Evolutionary conservation across 2,888 invertebrate genomes (phyloP), one percentile per base, ranked within the genome.

Genomic region (Aelia acuminata): DNA sequence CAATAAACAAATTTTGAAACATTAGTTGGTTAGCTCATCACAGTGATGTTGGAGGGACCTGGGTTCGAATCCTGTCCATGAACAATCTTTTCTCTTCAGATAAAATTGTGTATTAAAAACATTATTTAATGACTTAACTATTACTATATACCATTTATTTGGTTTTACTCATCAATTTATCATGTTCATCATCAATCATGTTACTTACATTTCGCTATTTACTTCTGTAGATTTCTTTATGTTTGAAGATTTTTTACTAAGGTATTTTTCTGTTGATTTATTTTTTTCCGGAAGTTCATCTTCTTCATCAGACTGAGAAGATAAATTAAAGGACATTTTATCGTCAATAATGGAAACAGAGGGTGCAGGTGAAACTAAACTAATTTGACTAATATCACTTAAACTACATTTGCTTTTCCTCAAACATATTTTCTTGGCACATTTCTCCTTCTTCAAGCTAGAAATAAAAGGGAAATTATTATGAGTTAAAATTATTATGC

Each of bases 391-490:
- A 5, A 75, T 39, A 22, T 75, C 75, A 39, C 22, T 75, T 26
- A 15, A 15, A 75, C 1, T 3, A 39, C 75, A n/a, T 75, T 20
- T 22, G 3, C 39, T 39, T 75, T 75, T 20, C 8, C 39, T 39
- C 39, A 75, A 20, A 22, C 8, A 1, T 39, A 75, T 39, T 75
- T 75, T 75, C 39, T 75, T 7, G 8, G 39, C 22, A 75, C 35
- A 35, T n/a, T 39, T 75, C 39, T 75, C 75, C 13, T 75, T 75
- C 39, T 75, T 75, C 35, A 75, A 22, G 75, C 75, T 75, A 39
- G 1, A 84, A 49, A 47, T n/a, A 84, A 57, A 3, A n/a, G n/a
- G n/a, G n/a, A n/a, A n/a, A n/a, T n/a, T n/a, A n/a, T n/a, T n/a
- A n/a, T n/a, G n/a, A n/a, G n/a, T n/a, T n/a, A n/a, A n/a, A n/a